phyloP scores from a whole-genome alignment of 2,113 vertebrate species.

The Solenodon paradoxus region DNA sequence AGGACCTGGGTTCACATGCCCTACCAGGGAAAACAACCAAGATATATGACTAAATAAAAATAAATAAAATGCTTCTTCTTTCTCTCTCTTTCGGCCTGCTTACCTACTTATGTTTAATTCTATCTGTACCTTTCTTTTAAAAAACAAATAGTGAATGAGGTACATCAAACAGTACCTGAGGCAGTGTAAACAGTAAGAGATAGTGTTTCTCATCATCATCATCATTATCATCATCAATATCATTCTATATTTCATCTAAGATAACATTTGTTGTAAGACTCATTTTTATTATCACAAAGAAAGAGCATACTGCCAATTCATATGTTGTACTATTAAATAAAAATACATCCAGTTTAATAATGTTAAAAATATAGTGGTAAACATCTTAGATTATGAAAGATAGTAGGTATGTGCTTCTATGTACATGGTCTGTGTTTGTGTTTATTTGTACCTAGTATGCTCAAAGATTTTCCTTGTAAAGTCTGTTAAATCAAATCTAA shows the following conservation, averaged over 20 bases:
- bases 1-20: no score
- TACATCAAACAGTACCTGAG: not conserved
- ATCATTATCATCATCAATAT: not conserved
- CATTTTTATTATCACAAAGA: not conserved
- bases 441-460: not conserved
- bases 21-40: no score
- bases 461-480: not conserved
- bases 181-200: not conserved
- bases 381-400: not conserved
- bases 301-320: not conserved
- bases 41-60: no score
- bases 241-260: not conserved
- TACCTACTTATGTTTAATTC: no score
- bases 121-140: no score
- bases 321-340: not conserved
- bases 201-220: no score
- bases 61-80: no score
- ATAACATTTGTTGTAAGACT: not conserved
- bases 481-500: not conserved
- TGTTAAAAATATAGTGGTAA: not conserved
- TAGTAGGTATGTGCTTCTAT: not conserved
- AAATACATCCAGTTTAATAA: not conserved
- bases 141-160: not conserved
- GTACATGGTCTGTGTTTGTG: not conserved
- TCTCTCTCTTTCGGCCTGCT: no score